Evolutionary conservation across 2,113 vertebrate species (phyloP), one percentile per base, ranked within the genome.

Genomic region (Marcusenius ussheri): DNA sequence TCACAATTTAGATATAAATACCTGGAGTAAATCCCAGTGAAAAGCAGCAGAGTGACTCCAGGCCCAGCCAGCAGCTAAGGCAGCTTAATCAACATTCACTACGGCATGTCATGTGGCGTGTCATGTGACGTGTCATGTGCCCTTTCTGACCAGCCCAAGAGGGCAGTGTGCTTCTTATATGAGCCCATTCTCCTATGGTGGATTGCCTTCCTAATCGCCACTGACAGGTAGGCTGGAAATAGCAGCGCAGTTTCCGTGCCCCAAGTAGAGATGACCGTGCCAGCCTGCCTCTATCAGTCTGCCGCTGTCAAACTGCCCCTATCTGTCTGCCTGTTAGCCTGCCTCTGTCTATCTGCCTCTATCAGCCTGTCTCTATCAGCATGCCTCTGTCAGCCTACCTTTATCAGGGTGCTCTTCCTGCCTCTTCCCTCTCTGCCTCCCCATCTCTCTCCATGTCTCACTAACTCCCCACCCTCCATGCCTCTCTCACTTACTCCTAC

Each of bases 101-200:
- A 15, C 62, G 49, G 94, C 91, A 94, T 94, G 92, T 94, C 94
- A 94, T 94, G 85, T 15, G 39, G 83, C 15, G 8, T 47, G 39
- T 45, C 94, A 94, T 94, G 85, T 15, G 39, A 24, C 15, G 8
- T 47, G 39, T 45, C 24, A 95, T 92, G 96, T 93, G 96, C 94
- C 95, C 45, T 58, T 77, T 77, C 35, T 39, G 24, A 91, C 92
- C 95, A 94, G 92, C 94, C 92, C 94, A 95, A 95, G 95, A 96
- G 95, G 93, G 92, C 91, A 91, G 92, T 91, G 92, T 92, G 92
- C 93, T 47, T 83, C 85, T 91, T 93, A 56, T 70, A 89, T 70
- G 87, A 90, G 45, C 53, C 87, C 88, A 83, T 90, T 89, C 87
- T 89, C 80, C 88, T 85, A 19, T 90, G 88, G 88, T 90, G 51